These are phyloP conservation scores for Grallaria varia DNA, from an alignment of 2,113 vertebrate genomes.

Conservation along the genomic window DNA sequence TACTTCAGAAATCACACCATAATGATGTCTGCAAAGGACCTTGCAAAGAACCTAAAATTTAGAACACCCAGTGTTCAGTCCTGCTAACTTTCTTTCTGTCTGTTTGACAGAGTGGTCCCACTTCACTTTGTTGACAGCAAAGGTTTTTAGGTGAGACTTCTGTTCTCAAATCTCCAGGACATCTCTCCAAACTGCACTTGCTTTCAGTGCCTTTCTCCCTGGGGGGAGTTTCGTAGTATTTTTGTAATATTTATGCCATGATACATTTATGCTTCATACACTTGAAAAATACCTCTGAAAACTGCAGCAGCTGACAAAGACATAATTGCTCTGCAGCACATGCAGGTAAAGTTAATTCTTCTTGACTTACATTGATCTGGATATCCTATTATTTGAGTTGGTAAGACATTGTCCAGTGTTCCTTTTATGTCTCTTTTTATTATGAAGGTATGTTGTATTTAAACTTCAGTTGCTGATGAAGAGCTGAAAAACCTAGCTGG, in stretches of 20 bases:
- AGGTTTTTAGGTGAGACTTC: not conserved
- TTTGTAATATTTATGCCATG: not conserved
- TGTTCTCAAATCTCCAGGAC: not conserved
- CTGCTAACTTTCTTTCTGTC: not conserved
- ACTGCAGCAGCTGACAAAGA: not conserved
- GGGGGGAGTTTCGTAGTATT: not conserved
- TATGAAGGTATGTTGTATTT: not conserved
- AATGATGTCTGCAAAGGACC: not conserved
- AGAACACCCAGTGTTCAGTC: not conserved
- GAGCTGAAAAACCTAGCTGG: not conserved
- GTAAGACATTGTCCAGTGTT: not conserved
- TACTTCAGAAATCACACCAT: not conserved
- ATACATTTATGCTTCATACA: not conserved
- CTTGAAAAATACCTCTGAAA: not conserved
- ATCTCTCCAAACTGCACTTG: not conserved
- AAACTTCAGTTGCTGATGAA: not conserved
- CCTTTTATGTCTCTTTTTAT: not conserved
- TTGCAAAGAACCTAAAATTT: not conserved
- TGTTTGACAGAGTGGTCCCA: rapidly evolving
- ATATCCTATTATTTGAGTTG: not conserved
- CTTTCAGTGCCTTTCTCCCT: not conserved
- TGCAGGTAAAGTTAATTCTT: not conserved
- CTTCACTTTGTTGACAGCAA: not conserved
- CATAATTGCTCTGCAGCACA: not conserved
- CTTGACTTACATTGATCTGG: not conserved